Conservation (phyloP, 2,797 vertebrate species). For the Myripristis jacobus region DNA sequence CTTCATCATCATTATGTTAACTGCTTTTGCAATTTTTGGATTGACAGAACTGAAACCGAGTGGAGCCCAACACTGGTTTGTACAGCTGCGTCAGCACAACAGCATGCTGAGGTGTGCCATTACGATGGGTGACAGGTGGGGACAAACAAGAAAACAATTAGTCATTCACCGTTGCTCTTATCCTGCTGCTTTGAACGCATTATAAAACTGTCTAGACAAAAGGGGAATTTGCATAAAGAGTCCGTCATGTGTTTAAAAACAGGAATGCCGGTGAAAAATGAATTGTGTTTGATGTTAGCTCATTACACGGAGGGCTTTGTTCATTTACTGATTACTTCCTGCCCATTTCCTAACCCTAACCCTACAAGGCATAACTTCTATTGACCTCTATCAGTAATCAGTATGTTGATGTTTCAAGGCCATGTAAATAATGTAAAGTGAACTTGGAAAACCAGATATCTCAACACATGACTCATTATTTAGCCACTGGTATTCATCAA, state of each 20-base stretch:
- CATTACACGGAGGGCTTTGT: too few species aligned
- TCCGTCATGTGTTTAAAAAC: background rate
- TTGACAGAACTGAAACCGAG: background rate
- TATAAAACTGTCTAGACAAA: background rate
- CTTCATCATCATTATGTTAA: background rate
- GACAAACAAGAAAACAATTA: background rate
- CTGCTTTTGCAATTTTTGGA: background rate
- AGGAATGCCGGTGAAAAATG: background rate
- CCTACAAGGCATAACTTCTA: too few species aligned
- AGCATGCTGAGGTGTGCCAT: background rate
- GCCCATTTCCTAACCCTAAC: too few species aligned
- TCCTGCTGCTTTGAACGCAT: background rate
- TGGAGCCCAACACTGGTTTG: background rate
- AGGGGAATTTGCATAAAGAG: background rate
- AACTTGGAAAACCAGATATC: too few species aligned
- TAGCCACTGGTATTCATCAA: too few species aligned
- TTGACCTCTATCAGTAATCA: too few species aligned
- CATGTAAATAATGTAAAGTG: too few species aligned
- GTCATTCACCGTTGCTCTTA: background rate
- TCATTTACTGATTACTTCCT: too few species aligned
- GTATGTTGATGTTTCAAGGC: too few species aligned
- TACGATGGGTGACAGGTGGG: background rate
- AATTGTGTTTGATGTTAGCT: background rate
- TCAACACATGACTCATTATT: too few species aligned
- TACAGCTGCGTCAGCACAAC: conserved; percentile 2